phyloP scores from a whole-genome alignment of 2,888 invertebrate genomes.

The Nyleta sp. region DNA sequence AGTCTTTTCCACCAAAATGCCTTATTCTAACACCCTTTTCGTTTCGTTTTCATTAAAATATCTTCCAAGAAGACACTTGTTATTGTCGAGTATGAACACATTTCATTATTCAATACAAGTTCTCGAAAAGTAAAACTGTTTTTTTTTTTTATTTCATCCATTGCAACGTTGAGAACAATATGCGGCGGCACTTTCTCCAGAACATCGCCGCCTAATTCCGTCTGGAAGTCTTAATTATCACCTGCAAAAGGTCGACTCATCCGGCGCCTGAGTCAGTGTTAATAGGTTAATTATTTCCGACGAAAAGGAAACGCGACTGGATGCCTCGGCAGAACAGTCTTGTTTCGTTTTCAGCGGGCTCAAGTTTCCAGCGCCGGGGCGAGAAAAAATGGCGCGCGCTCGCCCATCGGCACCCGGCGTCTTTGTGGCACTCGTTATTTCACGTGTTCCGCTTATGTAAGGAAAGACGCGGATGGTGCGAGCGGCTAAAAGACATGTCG shows the following conservation, averaged over 20 bases:
- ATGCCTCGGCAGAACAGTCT: slow-evolving; percentile 6
- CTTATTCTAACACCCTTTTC: too few relatives aligned
- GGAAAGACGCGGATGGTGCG: slow-evolving; percentile 64
- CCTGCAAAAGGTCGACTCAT: slow-evolving; percentile 27
- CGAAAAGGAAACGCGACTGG: slow-evolving; percentile 16
- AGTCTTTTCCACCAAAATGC: too few relatives aligned
- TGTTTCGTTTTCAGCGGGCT: slow-evolving; percentile 45
- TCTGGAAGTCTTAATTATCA: slow-evolving; percentile 43
- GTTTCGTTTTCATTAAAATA: too few relatives aligned
- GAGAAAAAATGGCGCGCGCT: slow-evolving; percentile 58
- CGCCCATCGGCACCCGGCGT: slow-evolving; percentile 64
- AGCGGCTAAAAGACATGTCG: slow-evolving; percentile 75
- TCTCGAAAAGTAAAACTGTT: too few relatives aligned
- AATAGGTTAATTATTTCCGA: slow-evolving; percentile 28
- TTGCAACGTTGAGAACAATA: background rate
- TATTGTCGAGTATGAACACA: too few relatives aligned
- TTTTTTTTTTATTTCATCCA: too few relatives aligned
- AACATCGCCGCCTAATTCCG: slow-evolving; percentile 2
- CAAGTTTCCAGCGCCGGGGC: slow-evolving; percentile 48
- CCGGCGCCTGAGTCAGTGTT: slow-evolving; percentile 34
- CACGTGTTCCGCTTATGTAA: slow-evolving; percentile 66
- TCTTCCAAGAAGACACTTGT: too few relatives aligned
- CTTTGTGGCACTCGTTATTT: slow-evolving; percentile 67
- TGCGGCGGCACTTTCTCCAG: background rate
- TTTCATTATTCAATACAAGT: too few relatives aligned